Percentiles rank a stretch among this genome's conserved stretches.
These are phyloP conservation scores for Drosophila paranaensis DNA, from an alignment of 2,888 invertebrate species.

Conservation along the genomic window DNA sequence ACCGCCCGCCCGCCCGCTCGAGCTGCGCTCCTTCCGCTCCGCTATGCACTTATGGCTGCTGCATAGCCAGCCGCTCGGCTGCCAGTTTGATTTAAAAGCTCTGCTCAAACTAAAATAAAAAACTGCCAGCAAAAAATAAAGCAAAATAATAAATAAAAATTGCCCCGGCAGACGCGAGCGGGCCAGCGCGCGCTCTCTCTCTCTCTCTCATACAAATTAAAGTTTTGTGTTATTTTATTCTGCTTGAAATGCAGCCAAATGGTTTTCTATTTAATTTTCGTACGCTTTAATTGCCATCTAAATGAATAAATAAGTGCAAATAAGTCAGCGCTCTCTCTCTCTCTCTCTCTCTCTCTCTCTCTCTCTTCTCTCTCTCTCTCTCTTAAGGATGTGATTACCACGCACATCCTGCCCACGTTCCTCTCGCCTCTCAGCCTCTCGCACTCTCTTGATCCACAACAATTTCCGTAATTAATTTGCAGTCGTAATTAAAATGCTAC, in stretches of 20 bases:
- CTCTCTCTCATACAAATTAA: conserved; percentile 68
- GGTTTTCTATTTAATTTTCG: conserved; percentile 74
- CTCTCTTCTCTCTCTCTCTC: not conserved
- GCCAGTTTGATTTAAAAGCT: conserved; percentile 72
- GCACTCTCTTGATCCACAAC: conserved; percentile 5
- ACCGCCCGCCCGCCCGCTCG: not conserved
- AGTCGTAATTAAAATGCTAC: conserved; percentile 51
- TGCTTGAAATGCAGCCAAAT: conserved; percentile 75
- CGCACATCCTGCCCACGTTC: not conserved
- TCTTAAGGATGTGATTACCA: conserved; percentile 44
- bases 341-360: not conserved
- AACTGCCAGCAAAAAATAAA: conserved; percentile 15
- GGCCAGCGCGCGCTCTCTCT: not conserved
- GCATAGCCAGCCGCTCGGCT: conserved; percentile 32
- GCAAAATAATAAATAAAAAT: conserved; percentile 30
- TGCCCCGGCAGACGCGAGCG: conserved; percentile 15
- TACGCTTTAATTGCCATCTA: conserved; percentile 69
- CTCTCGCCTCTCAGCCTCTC: not conserved
- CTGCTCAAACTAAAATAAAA: conserved; percentile 71
- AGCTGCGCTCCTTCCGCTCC: conserved; percentile 12
- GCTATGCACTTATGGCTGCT: conserved; percentile 55
- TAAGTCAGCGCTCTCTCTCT: conserved; percentile 25
- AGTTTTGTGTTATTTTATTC: conserved; percentile 79
- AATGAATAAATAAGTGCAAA: conserved; percentile 68
- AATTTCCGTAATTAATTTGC: conserved; percentile 49